These are phyloP conservation scores for Rutpela maculata DNA, from an alignment of 2,888 invertebrate genomes.

Conservation along the genomic window DNA sequence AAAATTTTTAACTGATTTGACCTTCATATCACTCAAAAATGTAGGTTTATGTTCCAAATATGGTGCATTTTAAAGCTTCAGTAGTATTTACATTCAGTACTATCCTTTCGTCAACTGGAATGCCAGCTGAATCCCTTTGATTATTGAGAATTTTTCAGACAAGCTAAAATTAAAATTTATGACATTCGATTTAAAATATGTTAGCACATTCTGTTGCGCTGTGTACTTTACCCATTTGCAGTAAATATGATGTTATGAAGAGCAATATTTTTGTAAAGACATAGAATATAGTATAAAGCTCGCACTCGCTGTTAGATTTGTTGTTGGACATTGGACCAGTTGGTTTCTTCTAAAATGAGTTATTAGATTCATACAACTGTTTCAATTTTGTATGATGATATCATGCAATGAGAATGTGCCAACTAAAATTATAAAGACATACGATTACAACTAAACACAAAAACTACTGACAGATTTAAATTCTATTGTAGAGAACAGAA, in stretches of 20 bases:
- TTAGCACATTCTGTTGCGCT: background rate
- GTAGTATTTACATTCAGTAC: no score
- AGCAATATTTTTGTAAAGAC: background rate
- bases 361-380: background rate
- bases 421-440: background rate
- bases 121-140: no score
- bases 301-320: background rate
- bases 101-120: no score
- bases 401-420: slow-evolving; percentile 2
- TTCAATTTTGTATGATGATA: background rate
- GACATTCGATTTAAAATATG: background rate
- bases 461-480: background rate
- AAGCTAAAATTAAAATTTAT: background rate
- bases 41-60: no score
- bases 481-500: background rate
- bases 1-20: no score
- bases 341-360: background rate
- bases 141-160: no score
- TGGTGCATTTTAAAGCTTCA: no score
- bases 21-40: no score
- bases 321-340: background rate
- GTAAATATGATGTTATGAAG: background rate
- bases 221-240: background rate
- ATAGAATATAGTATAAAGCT: background rate
- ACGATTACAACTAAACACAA: background rate